Percentiles rank a stretch among this genome's conserved stretches.
These are phyloP conservation scores for Platerodrilus igneus DNA, from an alignment of 2,888 invertebrate species.

Conservation along the genomic window DNA sequence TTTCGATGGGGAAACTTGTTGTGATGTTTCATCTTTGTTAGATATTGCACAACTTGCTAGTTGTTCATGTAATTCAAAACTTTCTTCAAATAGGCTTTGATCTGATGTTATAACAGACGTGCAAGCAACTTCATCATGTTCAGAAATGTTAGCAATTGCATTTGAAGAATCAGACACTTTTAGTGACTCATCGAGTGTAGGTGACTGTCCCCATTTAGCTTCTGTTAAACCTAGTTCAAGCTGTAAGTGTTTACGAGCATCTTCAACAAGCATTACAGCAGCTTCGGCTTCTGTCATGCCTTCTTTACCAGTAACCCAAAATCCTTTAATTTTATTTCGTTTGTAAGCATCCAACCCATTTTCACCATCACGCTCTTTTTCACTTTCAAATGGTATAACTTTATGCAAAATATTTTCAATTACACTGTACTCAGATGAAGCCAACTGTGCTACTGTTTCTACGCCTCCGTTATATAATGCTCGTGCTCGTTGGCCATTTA, in stretches of 20 bases:
- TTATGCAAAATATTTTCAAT: slow-evolving; percentile 75
- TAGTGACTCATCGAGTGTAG: too few species aligned
- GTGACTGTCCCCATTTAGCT: slow-evolving; percentile 65
- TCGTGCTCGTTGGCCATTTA: slow-evolving; percentile 82
- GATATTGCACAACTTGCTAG: neutral
- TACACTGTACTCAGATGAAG: slow-evolving; percentile 62
- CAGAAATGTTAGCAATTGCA: too few species aligned
- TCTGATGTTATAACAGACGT: too few species aligned
- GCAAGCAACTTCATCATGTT: too few species aligned
- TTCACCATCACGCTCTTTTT: slow-evolving; percentile 69
- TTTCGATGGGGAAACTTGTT: neutral
- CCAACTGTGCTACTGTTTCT: slow-evolving; percentile 72
- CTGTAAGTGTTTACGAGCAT: slow-evolving; percentile 67
- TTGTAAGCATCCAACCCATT: slow-evolving; percentile 59
- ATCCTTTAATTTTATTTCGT: slow-evolving; percentile 63
- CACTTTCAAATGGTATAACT: slow-evolving; percentile 80
- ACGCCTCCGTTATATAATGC: slow-evolving; percentile 77
- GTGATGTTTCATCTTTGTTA: too few species aligned
- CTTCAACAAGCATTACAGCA: slow-evolving; percentile 68
- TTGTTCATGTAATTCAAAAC: slow-evolving; percentile 27
- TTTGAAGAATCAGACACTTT: too few species aligned
- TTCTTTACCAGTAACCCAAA: slow-evolving; percentile 75
- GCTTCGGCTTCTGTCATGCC: slow-evolving; percentile 80
- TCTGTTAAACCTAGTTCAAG: slow-evolving; percentile 68
- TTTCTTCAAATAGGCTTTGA: slow-evolving; percentile 39